Evolutionary conservation across 2,888 invertebrate species (phyloP), one percentile per base, ranked within the genome.

Genomic region (Venusia cambrica): DNA sequence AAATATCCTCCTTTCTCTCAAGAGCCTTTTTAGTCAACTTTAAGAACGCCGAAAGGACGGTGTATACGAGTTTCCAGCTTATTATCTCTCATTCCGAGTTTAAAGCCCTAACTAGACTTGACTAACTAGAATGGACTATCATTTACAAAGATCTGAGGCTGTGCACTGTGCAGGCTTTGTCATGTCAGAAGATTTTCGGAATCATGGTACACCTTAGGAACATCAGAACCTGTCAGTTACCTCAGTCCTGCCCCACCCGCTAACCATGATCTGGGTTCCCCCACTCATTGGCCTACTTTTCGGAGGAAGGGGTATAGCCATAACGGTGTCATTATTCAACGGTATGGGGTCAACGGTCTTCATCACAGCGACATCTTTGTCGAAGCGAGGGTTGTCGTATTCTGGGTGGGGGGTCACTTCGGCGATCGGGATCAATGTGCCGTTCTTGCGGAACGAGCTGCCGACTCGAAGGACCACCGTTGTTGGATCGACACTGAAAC

Each of bases 381-480:
- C 85, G 32, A 80, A 85, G 0, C 51, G 47, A 1, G 84, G 81
- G n/a, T 54, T 43, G 34, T 80, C 58, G 33, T 83, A 85, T 13
- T 73, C 48, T 0, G 85, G 79, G 20, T 83, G 81, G 0, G 81
- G 63, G 1, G 40, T 78, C 1, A 85, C 78, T 51, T 79, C 68
- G 0, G 72, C 72, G 33, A 85, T 78, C 0, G 75, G 76, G 18
- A 85, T 78, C 2, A 76, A 44, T 0, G 83, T 89, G 0, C 88
- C 89, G 4, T 73, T 66, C 24, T 71, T 73, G 1, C 78, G 54
- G 35, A 49, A 73, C 0, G 73, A 60, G 18, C 87, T 88, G 1
- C 89, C 89, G 4, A 84, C 88, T 28, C 88, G 72, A 2, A 84
- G 66, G 1, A 73, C 73, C 3, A 89, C 76, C 1, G 73, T 74